Evolutionary conservation across 2,113 vertebrate species (phyloP).

Genomic region (Oplegnathus fasciatus): DNA sequence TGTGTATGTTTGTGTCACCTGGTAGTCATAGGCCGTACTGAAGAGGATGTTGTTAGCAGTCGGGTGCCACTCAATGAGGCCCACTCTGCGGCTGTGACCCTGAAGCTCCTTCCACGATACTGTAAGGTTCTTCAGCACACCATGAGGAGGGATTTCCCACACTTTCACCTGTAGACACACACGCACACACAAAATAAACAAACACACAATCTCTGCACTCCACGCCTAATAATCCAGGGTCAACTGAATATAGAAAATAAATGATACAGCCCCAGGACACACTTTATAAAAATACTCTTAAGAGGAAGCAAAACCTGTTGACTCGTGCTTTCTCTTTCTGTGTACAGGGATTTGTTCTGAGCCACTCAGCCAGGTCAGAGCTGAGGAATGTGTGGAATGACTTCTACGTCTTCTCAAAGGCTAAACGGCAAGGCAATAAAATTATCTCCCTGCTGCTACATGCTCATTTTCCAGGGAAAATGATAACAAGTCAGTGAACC

Average conservation of each 20-base stretch:
- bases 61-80: slow-evolving; percentile 95
- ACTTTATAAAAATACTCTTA: not conserved
- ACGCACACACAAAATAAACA: not conserved
- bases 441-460: slow-evolving; percentile 55
- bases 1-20: slow-evolving; percentile 80
- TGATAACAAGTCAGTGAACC: slow-evolving; percentile 18
- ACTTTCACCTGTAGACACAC: slow-evolving; percentile 88
- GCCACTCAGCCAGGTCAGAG: slow-evolving; percentile 37
- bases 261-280: not conserved
- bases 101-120: slow-evolving; percentile 88
- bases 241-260: not conserved
- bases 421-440: slow-evolving; percentile 57
- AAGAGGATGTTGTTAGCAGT: slow-evolving; percentile 91
- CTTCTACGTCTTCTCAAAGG: slow-evolving; percentile 46
- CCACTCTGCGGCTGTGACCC: slow-evolving; percentile 90
- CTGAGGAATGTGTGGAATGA: slow-evolving; percentile 70
- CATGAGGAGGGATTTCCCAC: slow-evolving; percentile 91
- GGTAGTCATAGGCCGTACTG: slow-evolving; percentile 93
- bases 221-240: not conserved
- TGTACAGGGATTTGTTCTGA: slow-evolving; percentile 31
- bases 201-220: not conserved
- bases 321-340: slow-evolving; percentile 7
- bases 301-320: slow-evolving; percentile 9
- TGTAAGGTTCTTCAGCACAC: slow-evolving; percentile 88
- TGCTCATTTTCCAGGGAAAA: slow-evolving; percentile 45